A percentile compares a stretch with the other conserved stretches of the same genome.
Evolutionary conservation across 2,797 vertebrate species (phyloP).

Genomic region (Botia kubotai): DNA sequence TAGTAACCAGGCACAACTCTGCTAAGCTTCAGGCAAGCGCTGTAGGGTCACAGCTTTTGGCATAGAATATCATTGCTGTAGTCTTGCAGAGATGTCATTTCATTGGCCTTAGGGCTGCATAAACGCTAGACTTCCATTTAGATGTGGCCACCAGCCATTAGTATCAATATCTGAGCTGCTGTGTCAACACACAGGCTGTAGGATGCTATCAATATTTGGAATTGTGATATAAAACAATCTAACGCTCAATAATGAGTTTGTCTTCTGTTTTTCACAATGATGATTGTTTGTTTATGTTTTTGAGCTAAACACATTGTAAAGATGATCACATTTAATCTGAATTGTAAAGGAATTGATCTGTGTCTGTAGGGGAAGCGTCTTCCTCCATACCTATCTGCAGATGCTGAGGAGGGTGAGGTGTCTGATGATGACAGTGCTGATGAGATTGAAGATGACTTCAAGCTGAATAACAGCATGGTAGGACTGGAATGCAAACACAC

Average conservation of each 20-base stretch:
- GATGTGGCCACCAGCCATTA: background rate
- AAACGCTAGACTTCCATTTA: background rate
- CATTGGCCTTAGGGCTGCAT: background rate
- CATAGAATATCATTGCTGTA: background rate
- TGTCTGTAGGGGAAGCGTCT: conserved; percentile 89
- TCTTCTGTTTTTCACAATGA: background rate
- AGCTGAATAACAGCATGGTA: conserved; percentile 90
- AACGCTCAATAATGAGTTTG: background rate
- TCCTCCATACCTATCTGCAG: conserved; percentile 88
- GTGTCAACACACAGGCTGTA: conserved; percentile 5
- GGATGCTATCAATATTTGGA: background rate
- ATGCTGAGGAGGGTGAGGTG: conserved; percentile 96
- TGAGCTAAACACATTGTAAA: background rate
- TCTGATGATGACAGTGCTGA: conserved; percentile 98
- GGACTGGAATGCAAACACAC: conserved; percentile 61
- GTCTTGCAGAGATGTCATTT: background rate
- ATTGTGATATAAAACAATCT: background rate
- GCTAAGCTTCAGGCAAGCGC: background rate
- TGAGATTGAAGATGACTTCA: conserved; percentile 98
- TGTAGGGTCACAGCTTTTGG: conserved; percentile 10
- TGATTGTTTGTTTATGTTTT: background rate
- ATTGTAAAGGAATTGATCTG: background rate
- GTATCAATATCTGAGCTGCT: conserved; percentile 1
- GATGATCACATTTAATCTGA: background rate
- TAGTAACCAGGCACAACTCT: too few species aligned